A percentile compares a stretch with the other conserved stretches of the same genome.
These are phyloP conservation scores for Telmatochromis brachygnathus DNA, from an alignment of 2,113 vertebrate species.

Conservation along the genomic window DNA sequence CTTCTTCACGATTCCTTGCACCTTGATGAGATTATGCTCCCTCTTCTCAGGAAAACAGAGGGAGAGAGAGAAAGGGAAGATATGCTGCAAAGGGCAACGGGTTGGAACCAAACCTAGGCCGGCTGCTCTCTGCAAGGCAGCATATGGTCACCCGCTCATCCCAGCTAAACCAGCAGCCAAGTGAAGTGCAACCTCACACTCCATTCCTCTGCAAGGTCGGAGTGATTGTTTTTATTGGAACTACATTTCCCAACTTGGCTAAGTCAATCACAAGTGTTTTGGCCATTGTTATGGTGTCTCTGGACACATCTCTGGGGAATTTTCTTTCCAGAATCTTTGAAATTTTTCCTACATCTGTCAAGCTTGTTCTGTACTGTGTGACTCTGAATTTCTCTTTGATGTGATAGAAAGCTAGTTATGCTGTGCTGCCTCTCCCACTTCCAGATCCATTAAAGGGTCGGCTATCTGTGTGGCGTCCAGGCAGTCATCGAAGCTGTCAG, in stretches of 20 bases:
- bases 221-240: not conserved
- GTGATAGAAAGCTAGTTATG: not conserved
- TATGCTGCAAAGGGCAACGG: not conserved
- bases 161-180: not conserved
- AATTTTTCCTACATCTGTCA: not conserved
- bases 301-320: not conserved
- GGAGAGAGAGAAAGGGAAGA: not conserved
- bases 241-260: not conserved
- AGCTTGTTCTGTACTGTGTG: not conserved
- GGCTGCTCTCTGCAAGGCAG: not conserved
- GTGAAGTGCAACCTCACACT: not conserved
- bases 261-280: not conserved
- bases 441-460: not conserved
- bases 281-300: not conserved
- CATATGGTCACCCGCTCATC: not conserved
- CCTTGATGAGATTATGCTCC: not conserved
- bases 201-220: not conserved
- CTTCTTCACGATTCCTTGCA: not conserved
- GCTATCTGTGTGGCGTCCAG: not conserved
- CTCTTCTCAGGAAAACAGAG: not conserved
- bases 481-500: constrained; percentile 10
- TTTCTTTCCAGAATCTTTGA: not conserved
- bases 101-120: not conserved
- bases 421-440: not conserved
- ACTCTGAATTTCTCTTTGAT: not conserved